Percentiles rank a stretch among this genome's conserved stretches.
Evolutionary conservation across 1,140 invertebrate species (phyloP).

Genomic region (Drosophila sp.): DNA sequence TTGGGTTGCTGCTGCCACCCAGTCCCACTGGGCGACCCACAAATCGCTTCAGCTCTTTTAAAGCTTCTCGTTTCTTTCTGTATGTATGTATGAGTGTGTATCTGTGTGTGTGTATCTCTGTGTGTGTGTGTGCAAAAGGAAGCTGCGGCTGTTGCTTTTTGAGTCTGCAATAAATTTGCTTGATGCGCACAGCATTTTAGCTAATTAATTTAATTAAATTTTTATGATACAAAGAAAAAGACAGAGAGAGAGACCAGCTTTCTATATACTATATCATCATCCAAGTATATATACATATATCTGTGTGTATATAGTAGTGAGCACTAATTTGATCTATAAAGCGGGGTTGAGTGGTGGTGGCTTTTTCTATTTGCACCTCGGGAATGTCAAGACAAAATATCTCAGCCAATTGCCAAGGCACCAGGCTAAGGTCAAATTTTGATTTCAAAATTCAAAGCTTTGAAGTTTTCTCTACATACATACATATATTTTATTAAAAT

Average conservation of each 20-base stretch:
- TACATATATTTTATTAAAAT: too few relatives aligned
- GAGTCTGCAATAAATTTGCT: slow-evolving; percentile 53
- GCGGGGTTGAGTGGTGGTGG: background rate
- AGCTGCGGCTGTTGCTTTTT: slow-evolving; percentile 48
- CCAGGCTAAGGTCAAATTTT: background rate
- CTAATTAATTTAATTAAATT: slow-evolving; percentile 71
- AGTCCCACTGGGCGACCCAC: slow-evolving; percentile 21
- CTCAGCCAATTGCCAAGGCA: background rate
- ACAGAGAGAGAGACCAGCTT: slow-evolving; percentile 1
- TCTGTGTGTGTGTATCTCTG: background rate
- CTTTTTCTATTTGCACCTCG: background rate
- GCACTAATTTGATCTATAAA: slow-evolving; percentile 10
- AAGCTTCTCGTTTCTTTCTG: slow-evolving; percentile 40
- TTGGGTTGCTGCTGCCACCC: background rate
- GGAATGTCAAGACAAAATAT: slow-evolving; percentile 2
- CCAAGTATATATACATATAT: slow-evolving; percentile 1
- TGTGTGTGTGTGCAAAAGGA: slow-evolving; percentile 10
- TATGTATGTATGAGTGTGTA: background rate
- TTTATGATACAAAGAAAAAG: slow-evolving; percentile 46
- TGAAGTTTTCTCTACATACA: background rate
- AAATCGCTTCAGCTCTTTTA: slow-evolving; percentile 48
- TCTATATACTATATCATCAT: slow-evolving; percentile 5
- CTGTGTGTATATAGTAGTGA: background rate
- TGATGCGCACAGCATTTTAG: slow-evolving; percentile 48
- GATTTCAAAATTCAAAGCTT: background rate